A percentile compares a stretch with the other conserved stretches of the same genome.
phyloP scores from a whole-genome alignment of 1,140 invertebrate species.

The roundworm (Caenorhabditis elegans) region WBcel235 BX284605.5:4887501-4888000 shows the following conservation, averaged over 20 bases:
- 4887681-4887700: neutral
- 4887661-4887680: neutral
- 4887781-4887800: conserved; percentile 48
- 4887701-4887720: conserved; percentile 49
- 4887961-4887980: conserved; percentile 44
- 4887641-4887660: neutral
- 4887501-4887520: no score
- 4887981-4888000: conserved; percentile 32
- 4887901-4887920: neutral
- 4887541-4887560: no score
- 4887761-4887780: conserved; percentile 53
- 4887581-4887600: neutral
- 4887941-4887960: neutral
- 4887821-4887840: conserved; percentile 34
- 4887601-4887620: neutral
- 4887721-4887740: conserved; percentile 50
- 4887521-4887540: no score
- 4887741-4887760: conserved; percentile 52
- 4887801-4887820: neutral
- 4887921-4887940: neutral
- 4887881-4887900: neutral
- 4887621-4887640: neutral
- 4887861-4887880: neutral
- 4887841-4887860: neutral
- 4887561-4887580: neutral